These are phyloP conservation scores for Aix galericulata DNA, from an alignment of 2,113 vertebrate species.

Conservation along the genomic window DNA sequence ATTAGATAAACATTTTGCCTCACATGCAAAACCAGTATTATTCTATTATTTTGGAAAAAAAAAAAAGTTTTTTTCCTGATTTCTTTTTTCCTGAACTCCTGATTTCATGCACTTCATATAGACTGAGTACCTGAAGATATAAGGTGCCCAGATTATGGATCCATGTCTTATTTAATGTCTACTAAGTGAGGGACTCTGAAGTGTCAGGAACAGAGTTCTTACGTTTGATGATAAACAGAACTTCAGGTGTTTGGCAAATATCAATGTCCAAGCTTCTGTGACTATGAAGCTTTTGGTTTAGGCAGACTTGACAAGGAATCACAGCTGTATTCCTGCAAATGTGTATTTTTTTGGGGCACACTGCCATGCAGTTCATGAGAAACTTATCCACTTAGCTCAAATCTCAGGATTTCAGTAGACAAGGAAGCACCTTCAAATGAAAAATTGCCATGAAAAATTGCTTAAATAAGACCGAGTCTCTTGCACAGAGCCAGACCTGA, in stretches of 20 bases:
- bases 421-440: background rate
- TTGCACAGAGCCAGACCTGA: background rate
- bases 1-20: background rate
- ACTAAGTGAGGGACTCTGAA: background rate
- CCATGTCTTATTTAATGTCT: background rate
- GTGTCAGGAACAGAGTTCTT: background rate
- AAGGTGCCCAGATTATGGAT: background rate
- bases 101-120: background rate
- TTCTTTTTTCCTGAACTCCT: background rate
- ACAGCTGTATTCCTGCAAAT: background rate
- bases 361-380: background rate
- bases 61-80: no score
- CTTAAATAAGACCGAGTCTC: background rate
- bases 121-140: background rate
- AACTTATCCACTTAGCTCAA: background rate
- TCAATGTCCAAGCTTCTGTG: background rate
- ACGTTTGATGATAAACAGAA: background rate
- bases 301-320: background rate
- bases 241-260: background rate
- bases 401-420: background rate
- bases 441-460: background rate
- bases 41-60: background rate
- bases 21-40: background rate
- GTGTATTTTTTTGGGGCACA: accelerated
- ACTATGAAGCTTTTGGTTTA: background rate